Evolutionary conservation across 2,797 vertebrate genomes (phyloP).

Genomic region (Trachurus trachurus): DNA sequence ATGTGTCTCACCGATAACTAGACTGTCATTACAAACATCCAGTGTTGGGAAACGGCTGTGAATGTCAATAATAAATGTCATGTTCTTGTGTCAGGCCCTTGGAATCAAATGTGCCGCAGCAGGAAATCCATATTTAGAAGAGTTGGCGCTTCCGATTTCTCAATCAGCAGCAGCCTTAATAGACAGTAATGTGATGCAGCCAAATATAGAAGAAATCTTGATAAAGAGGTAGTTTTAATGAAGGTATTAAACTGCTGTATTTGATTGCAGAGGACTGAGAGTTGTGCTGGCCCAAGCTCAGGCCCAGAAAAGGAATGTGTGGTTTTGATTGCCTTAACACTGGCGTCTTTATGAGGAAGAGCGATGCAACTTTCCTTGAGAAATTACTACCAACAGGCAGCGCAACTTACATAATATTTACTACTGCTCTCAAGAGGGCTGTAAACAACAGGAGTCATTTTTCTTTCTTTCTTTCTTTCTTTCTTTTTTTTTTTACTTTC

Average conservation of each 20-base stretch:
- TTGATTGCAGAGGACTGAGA: slow-evolving; percentile 25
- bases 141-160: slow-evolving; percentile 32
- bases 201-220: slow-evolving; percentile 19
- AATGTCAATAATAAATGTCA: not conserved
- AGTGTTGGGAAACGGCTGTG: not conserved
- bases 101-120: slow-evolving; percentile 19
- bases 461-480: slow-evolving; percentile 16
- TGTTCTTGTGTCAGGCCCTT: not conserved
- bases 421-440: slow-evolving; percentile 13
- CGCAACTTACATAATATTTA: slow-evolving; percentile 53
- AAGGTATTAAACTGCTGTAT: slow-evolving; percentile 21
- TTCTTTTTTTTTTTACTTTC: slow-evolving; percentile 48
- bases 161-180: slow-evolving; percentile 38
- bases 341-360: slow-evolving; percentile 40
- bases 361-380: slow-evolving; percentile 9
- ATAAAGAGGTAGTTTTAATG: slow-evolving; percentile 1
- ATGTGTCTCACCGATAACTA: slow-evolving; percentile 70
- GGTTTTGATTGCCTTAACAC: slow-evolving; percentile 41
- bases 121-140: slow-evolving; percentile 25
- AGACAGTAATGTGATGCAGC: slow-evolving; percentile 38
- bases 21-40: slow-evolving; percentile 10
- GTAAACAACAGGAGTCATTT: slow-evolving; percentile 41
- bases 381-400: slow-evolving; percentile 54
- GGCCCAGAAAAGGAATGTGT: slow-evolving; percentile 15
- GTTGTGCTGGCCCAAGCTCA: slow-evolving; percentile 4